Percentiles rank a stretch among this genome's conserved stretches.
These are phyloP conservation scores for Melanostigma gelatinosum DNA, from an alignment of 2,113 vertebrate genomes.

Conservation along the genomic window DNA sequence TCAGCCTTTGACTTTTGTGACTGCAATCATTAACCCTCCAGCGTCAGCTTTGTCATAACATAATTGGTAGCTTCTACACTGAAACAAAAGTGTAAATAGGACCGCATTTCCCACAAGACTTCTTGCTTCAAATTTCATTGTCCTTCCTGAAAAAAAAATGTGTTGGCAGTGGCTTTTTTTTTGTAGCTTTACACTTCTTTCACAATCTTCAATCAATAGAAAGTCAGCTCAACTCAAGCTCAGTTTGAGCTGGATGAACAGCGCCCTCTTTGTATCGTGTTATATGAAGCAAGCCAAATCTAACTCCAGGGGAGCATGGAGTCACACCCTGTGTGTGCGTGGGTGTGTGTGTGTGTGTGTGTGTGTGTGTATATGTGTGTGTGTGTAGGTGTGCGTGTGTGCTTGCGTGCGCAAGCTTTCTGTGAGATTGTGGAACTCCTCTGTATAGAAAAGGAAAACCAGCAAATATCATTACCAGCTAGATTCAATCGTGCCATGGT, in stretches of 20 bases:
- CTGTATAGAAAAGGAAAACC: conserved; percentile 36
- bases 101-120: background rate
- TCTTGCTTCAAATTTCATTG: background rate
- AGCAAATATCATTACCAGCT: conserved; percentile 57
- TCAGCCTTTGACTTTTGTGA: background rate
- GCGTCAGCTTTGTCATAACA: background rate
- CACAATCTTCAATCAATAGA: conserved; percentile 1
- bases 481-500: conserved; percentile 44
- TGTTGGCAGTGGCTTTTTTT: background rate
- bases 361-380: background rate
- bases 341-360: background rate
- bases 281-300: conserved; percentile 11
- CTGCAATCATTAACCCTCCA: background rate
- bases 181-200: background rate
- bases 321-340: background rate
- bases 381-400: background rate
- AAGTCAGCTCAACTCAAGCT: background rate
- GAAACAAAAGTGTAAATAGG: background rate
- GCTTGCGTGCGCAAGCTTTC: background rate
- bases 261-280: conserved; percentile 24
- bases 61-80: background rate
- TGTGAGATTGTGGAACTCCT: conserved; percentile 29
- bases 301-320: background rate
- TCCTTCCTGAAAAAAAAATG: background rate
- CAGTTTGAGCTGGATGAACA: conserved; percentile 10